Conservation (phyloP, 2,888 invertebrate genomes). For the Dasypolia templi region DNA sequence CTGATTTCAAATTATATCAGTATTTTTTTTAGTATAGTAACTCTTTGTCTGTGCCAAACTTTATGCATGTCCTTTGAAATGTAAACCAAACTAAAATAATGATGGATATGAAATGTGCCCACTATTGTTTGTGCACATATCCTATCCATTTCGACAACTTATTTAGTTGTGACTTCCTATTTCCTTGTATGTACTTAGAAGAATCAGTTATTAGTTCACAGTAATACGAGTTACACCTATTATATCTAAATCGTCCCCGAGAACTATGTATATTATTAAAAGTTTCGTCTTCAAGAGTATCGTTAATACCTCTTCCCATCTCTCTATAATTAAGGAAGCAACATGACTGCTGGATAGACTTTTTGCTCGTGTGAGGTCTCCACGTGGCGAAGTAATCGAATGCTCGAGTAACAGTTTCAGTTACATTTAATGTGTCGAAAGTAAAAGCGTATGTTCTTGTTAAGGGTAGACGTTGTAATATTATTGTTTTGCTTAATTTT, state of each 20-base stretch:
- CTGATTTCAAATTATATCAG: no score
- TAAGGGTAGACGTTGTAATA: slow-evolving; percentile 7
- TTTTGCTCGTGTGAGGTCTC: slow-evolving; percentile 53
- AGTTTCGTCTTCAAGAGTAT: slow-evolving; percentile 20
- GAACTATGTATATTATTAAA: slow-evolving; percentile 24
- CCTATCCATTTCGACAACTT: neutral
- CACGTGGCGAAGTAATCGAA: slow-evolving; percentile 56
- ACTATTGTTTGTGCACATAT: neutral
- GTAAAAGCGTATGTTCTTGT: slow-evolving; percentile 55
- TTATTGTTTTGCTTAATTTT: slow-evolving; percentile 13
- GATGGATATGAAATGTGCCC: neutral
- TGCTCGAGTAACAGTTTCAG: slow-evolving; percentile 54
- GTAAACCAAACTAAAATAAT: no score
- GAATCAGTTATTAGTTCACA: slow-evolving; percentile 4
- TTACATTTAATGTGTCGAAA: slow-evolving; percentile 61
- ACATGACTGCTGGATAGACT: slow-evolving; percentile 37
- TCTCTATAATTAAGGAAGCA: slow-evolving; percentile 22
- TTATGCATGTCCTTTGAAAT: no score
- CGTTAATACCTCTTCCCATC: slow-evolving; percentile 15
- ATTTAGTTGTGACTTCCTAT: slow-evolving; percentile 14
- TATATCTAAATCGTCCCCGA: slow-evolving; percentile 6
- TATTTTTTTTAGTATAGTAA: no score
- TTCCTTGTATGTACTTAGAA: slow-evolving; percentile 13
- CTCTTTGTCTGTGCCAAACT: no score
- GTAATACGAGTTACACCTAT: slow-evolving; percentile 1